phyloP scores from a whole-genome alignment of 2,888 invertebrate species.

The Euplagia quadripunctaria region DNA sequence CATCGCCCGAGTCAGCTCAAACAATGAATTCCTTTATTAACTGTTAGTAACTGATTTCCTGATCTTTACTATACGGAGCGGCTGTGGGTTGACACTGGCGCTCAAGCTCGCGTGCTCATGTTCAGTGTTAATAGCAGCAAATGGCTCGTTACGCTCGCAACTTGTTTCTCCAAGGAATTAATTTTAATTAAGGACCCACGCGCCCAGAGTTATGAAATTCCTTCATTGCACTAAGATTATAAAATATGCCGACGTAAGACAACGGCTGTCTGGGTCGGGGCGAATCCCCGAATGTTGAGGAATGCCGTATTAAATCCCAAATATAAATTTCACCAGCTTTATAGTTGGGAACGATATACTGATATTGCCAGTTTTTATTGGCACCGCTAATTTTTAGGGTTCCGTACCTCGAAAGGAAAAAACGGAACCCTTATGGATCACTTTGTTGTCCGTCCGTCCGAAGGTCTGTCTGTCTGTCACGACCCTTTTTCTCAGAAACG shows the following conservation, averaged over 20 bases:
- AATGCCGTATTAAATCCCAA: not conserved
- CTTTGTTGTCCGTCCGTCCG: too few species aligned
- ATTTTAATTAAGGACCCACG: conserved; percentile 64
- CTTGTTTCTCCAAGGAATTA: conserved; percentile 57
- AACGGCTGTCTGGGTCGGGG: not conserved
- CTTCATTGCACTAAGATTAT: conserved; percentile 25
- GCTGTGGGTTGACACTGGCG: not conserved
- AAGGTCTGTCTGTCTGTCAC: too few species aligned
- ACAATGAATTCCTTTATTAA: conserved; percentile 20
- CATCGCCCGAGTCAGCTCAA: conserved; percentile 4
- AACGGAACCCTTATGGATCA: too few species aligned
- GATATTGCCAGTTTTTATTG: too few species aligned
- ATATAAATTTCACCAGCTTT: not conserved
- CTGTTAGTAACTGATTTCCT: not conserved
- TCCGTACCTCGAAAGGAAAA: too few species aligned
- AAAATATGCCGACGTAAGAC: not conserved
- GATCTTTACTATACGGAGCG: not conserved
- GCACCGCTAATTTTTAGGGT: too few species aligned
- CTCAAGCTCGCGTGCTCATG: conserved; percentile 39
- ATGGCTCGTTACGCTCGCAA: conserved; percentile 57
- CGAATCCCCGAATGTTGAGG: not conserved
- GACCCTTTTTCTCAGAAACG: too few species aligned
- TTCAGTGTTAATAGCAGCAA: conserved; percentile 55
- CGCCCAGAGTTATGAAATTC: conserved; percentile 48
- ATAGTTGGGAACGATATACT: too few species aligned